Evolutionary conservation across 2,888 invertebrate species (phyloP).

Genomic region (Bedellia somnulentella): DNA sequence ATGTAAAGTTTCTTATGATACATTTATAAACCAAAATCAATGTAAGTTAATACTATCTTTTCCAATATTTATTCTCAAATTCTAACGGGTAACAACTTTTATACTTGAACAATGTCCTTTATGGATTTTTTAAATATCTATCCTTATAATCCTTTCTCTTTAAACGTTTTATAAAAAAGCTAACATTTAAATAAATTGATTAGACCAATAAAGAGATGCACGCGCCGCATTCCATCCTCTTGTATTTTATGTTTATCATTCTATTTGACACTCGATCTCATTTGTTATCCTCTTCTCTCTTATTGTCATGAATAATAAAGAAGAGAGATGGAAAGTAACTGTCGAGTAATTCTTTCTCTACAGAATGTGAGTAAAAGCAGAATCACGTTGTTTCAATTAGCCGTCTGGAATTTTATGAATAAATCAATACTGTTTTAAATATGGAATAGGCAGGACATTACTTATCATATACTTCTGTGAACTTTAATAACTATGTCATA

Average conservation of each 20-base stretch:
- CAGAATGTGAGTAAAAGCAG: constrained; percentile 39
- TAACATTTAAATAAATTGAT: constrained; percentile 41
- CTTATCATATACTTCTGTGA: too few relatives aligned
- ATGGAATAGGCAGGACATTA: too few relatives aligned
- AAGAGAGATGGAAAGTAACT: constrained; percentile 26
- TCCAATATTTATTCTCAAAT: too few relatives aligned
- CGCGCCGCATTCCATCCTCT: constrained; percentile 38
- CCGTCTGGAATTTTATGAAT: constrained; percentile 21
- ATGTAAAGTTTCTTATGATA: too few relatives aligned
- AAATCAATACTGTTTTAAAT: constrained; percentile 18
- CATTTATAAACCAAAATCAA: too few relatives aligned
- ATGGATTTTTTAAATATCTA: neutral
- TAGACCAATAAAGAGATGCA: constrained; percentile 27
- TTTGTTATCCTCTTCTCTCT: constrained; percentile 19
- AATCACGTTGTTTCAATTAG: constrained; percentile 43
- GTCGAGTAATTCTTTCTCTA: constrained; percentile 26
- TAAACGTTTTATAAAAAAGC: too few relatives aligned
- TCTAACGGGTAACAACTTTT: too few relatives aligned
- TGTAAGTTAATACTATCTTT: too few relatives aligned
- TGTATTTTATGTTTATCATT: constrained; percentile 56
- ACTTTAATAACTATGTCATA: too few relatives aligned
- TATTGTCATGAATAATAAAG: constrained; percentile 16
- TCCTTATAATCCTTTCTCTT: too few relatives aligned
- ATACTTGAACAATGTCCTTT: neutral
- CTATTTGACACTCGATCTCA: constrained; percentile 39